Base-by-base conservation (phyloP, 2,797 vertebrate species). In the Parotocinclus haroldoi region DNA sequence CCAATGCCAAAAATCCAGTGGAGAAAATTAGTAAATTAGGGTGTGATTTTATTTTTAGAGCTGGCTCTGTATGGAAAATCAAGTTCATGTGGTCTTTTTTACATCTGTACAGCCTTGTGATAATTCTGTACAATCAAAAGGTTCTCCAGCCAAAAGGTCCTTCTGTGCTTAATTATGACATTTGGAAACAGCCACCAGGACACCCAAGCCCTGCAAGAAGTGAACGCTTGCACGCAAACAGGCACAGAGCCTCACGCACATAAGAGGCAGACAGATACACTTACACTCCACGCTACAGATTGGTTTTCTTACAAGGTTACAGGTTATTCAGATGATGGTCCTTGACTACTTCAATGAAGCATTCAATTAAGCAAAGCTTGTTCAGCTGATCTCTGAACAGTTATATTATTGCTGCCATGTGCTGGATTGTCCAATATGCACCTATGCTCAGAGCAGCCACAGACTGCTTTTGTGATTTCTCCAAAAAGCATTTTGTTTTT, bases 321-420 rank as follows among this genome's bases (percentile, higher is more conserved):
- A 50, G 48, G 48, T 86, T 87, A 84, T 69, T 85, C 79, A 80
- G 63, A 79, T 73, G 79, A 76, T 82, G 79, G 83, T 78, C 86
- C 80, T 76, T 84, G 79, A 87, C 87, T 86, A 87, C 85, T 87
- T 88, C 88, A 83, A 76, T 79, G 84, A 86, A 88, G 84, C 83
- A 85, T 84, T 89, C 85, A 87, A 89, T 91, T 89, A 89, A 85
- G 79, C 85, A 76, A 79, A 81, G 85, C 84, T 85, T 86, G 84
- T 85, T 88, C 81, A 83, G 83, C 80, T 76, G 79, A 89, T 87
- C 87, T 88, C 78, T 82, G 74, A 82, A 78, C 80, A 73, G 66
- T 83, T 82, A 73, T 84, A 77, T 89, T 86, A 89, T 89, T 86
- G 81, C 76, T 88, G 87, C 88, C 88, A 88, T 89, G 84, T 88